Conservation (phyloP, 2,888 invertebrate genomes). For the Dione juno region DNA sequence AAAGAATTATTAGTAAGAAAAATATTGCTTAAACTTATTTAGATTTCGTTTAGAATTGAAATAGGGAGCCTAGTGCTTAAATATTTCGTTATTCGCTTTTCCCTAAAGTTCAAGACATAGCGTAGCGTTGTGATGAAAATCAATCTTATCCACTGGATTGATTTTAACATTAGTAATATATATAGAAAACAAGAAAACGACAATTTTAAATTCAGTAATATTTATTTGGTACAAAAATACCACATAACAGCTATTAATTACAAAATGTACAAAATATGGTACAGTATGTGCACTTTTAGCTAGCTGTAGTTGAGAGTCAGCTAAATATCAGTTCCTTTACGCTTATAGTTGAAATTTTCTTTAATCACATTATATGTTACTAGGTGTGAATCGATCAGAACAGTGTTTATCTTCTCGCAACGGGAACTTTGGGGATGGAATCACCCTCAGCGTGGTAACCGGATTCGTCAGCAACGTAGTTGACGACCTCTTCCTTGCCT, state of each 20-base stretch:
- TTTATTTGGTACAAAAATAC: conserved; percentile 3
- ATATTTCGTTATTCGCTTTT: no score
- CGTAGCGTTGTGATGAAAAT: no score
- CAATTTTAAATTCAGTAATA: neutral
- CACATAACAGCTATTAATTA: conserved; percentile 4
- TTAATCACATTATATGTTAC: neutral
- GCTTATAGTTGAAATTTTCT: neutral
- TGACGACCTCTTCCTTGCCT: conserved; percentile 78
- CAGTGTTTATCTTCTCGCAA: neutral
- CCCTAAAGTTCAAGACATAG: no score
- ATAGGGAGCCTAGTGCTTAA: no score
- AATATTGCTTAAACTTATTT: no score
- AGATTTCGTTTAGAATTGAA: no score
- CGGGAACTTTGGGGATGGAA: conserved; percentile 80
- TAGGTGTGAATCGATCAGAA: no score
- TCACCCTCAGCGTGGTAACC: conserved; percentile 85
- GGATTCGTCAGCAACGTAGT: conserved; percentile 84
- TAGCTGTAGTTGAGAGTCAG: neutral
- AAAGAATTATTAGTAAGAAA: no score
- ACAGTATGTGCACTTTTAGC: neutral
- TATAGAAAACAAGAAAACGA: neutral
- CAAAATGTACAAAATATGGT: neutral
- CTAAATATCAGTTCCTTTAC: neutral
- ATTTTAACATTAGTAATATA: neutral
- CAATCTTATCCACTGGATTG: no score